A percentile compares a stretch with the other conserved stretches of the same genome.
These are phyloP conservation scores for Tokudaia tokunoshimensis DNA, from an alignment of 2,797 vertebrate genomes.

Conservation along the genomic window DNA sequence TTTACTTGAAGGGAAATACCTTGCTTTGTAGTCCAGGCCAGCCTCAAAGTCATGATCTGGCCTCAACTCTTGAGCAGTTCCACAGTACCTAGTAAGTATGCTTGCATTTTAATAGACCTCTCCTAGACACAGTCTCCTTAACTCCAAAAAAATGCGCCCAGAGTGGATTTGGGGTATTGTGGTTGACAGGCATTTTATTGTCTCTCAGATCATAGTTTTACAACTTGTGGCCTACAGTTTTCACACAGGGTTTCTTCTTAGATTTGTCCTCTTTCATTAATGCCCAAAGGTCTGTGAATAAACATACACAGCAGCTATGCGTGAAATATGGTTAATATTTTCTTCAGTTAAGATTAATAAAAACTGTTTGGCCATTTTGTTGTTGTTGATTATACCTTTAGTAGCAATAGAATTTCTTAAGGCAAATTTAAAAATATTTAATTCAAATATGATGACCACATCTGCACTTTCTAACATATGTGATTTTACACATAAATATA, in stretches of 20 bases:
- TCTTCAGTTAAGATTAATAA: slow-evolving; percentile 25
- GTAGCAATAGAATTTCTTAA: background rate
- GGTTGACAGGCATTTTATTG: background rate
- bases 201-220: background rate
- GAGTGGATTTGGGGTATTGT: background rate
- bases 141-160: background rate
- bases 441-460: slow-evolving; percentile 27
- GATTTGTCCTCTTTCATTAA: background rate
- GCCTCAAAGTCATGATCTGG: background rate
- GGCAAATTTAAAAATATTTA: slow-evolving; percentile 28
- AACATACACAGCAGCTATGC: background rate
- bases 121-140: background rate
- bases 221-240: background rate
- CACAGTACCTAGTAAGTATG: background rate
- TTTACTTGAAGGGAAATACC: background rate
- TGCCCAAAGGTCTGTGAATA: background rate
- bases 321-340: background rate
- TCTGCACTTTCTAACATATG: background rate
- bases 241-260: background rate
- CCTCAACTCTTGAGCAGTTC: background rate
- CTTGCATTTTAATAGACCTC: background rate
- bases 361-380: background rate
- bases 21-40: background rate
- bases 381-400: background rate
- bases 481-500: background rate